Conservation (phyloP, 2,888 invertebrate species). For the Orchestes rusci region DNA sequence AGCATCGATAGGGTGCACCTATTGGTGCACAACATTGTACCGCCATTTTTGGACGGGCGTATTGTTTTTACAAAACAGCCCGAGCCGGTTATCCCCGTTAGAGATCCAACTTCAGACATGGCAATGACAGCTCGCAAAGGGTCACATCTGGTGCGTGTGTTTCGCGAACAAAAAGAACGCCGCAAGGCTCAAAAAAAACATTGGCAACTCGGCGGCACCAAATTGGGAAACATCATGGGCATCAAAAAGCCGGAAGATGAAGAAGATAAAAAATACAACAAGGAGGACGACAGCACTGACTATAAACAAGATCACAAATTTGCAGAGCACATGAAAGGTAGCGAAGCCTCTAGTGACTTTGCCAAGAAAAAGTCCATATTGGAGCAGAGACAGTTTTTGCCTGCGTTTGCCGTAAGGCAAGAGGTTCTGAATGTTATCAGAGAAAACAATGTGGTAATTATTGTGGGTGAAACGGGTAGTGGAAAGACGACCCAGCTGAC, state of each 20-base stretch:
- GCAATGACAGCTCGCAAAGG: conserved; percentile 93
- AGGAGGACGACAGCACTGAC: conserved; percentile 67
- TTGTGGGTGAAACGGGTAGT: conserved; percentile 91
- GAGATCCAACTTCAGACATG: conserved; percentile 97
- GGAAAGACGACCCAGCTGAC: conserved; percentile 98
- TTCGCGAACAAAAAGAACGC: conserved; percentile 94
- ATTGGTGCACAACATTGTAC: conserved; percentile 95
- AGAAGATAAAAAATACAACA: conserved; percentile 57
- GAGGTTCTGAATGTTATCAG: conserved; percentile 85
- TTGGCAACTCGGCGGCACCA: conserved; percentile 97
- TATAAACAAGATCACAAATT: conserved; percentile 94
- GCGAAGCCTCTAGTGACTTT: conserved; percentile 69
- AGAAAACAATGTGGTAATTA: conserved; percentile 90
- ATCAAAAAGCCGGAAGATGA: conserved; percentile 76
- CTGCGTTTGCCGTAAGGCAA: conserved; percentile 92
- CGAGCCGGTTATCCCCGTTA: conserved; percentile 95
- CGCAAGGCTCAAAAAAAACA: conserved; percentile 96
- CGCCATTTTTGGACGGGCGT: conserved; percentile 96
- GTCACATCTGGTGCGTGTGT: conserved; percentile 79
- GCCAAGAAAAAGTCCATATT: conserved; percentile 75
- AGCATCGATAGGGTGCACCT: conserved; percentile 91
- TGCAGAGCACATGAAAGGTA: conserved; percentile 84
- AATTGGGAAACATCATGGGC: conserved; percentile 92
- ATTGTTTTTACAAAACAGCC: conserved; percentile 99
- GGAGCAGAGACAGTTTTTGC: conserved; percentile 86